Percentiles rank a stretch among this genome's conserved stretches.
Conservation (phyloP, 2,113 vertebrate species). For the Delphinus delphis region DNA sequence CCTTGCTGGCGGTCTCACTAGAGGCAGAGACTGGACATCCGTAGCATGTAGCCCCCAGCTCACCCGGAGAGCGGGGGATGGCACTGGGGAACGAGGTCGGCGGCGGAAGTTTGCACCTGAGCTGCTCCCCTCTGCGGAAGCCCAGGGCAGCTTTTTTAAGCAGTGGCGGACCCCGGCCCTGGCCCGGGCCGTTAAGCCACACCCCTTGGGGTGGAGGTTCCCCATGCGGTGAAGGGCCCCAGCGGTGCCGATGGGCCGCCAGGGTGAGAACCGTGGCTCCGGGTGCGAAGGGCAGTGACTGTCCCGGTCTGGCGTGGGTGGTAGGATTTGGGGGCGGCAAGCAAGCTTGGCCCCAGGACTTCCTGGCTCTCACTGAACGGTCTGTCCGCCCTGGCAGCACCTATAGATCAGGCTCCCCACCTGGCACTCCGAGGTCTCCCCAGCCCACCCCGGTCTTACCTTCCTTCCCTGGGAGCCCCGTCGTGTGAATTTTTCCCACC, state of each 20-base stretch:
- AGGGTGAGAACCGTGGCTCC: not conserved
- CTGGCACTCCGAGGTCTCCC: too few relatives aligned
- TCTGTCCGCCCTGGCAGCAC: too few relatives aligned
- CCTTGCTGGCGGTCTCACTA: not conserved
- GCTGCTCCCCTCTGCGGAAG: too few relatives aligned
- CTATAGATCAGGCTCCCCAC: not conserved
- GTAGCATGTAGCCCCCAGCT: not conserved
- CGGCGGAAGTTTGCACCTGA: not conserved
- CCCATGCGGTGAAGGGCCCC: not conserved
- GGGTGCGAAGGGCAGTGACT: not conserved
- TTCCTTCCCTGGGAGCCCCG: not conserved
- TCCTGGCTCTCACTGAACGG: not conserved
- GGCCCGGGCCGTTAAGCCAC: not conserved
- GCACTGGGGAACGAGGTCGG: not conserved
- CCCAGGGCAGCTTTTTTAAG: too few relatives aligned
- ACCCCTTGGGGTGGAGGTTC: not conserved
- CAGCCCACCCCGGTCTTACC: not conserved
- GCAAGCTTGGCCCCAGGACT: not conserved
- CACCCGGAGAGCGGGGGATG: not conserved
- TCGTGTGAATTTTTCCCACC: not conserved
- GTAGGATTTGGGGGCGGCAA: not conserved
- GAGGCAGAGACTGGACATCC: not conserved
- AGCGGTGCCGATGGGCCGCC: fast-evolving
- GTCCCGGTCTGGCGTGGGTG: not conserved
- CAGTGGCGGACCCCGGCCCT: not conserved